Evolutionary conservation across 2,888 invertebrate species (phyloP).

Genomic region (Patella ulyssiponensis): DNA sequence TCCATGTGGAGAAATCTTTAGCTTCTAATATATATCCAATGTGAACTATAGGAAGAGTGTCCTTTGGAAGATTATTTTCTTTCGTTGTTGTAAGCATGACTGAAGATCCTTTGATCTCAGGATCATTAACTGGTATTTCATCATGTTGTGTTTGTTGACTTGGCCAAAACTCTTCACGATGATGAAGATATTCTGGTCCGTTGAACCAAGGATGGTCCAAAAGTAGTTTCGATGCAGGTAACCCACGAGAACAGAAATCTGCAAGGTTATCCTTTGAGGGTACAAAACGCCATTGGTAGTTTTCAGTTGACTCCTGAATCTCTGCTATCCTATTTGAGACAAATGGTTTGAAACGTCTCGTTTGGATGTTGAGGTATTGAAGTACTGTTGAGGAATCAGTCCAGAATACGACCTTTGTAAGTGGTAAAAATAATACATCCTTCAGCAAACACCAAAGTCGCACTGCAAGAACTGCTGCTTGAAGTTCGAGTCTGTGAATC

Average conservation of each 20-base stretch:
- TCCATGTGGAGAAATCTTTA: conserved; percentile 9
- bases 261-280: neutral
- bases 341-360: conserved; percentile 14
- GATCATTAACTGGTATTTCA: neutral
- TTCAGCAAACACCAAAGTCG: conserved; percentile 7
- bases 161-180: neutral
- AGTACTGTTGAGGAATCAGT: neutral
- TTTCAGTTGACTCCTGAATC: neutral
- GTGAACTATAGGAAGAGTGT: neutral
- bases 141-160: neutral
- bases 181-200: neutral
- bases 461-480: conserved; percentile 13
- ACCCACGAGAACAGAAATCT: conserved; percentile 1
- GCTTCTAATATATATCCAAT: neutral
- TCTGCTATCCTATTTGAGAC: conserved; percentile 8
- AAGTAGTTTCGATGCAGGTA: neutral
- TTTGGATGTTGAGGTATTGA: conserved; percentile 4
- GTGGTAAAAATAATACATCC: neutral
- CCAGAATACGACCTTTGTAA: neutral
- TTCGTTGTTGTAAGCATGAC: neutral
- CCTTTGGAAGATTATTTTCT: neutral
- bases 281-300: neutral
- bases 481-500: conserved; percentile 12
- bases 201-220: conserved; percentile 8
- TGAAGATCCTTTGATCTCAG: conserved; percentile 8